Evolutionary conservation across 2,888 invertebrate genomes (phyloP).

Genomic region (Aleiodes leptofemur): DNA sequence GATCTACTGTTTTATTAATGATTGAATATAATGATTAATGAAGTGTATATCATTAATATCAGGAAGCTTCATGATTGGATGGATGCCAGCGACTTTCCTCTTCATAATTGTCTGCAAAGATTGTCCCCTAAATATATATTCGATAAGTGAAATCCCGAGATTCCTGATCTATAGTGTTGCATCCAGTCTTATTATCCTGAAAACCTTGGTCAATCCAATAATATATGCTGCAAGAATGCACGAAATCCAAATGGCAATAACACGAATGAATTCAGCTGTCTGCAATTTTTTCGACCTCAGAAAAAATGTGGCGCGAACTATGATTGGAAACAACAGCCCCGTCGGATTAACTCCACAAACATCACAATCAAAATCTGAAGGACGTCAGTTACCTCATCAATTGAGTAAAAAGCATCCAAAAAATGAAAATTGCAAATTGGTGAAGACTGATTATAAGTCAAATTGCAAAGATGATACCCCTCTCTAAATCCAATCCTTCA

Average conservation of each 20-base stretch:
- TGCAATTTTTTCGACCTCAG: slow-evolving; percentile 53
- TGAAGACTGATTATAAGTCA: slow-evolving; percentile 43
- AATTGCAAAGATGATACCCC: slow-evolving; percentile 46
- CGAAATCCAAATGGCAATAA: slow-evolving; percentile 78
- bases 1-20: slow-evolving; percentile 5
- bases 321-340: slow-evolving; percentile 60
- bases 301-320: slow-evolving; percentile 62
- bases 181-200: slow-evolving; percentile 79
- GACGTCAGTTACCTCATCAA: slow-evolving; percentile 43
- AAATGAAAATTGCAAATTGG: slow-evolving; percentile 49
- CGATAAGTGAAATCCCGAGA: slow-evolving; percentile 51
- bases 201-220: slow-evolving; percentile 81
- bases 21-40: neutral
- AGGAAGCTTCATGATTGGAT: slow-evolving; percentile 77
- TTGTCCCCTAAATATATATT: slow-evolving; percentile 66
- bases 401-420: slow-evolving; percentile 42
- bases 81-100: slow-evolving; percentile 80
- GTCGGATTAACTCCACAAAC: slow-evolving; percentile 46
- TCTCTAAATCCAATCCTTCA: slow-evolving; percentile 43
- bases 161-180: slow-evolving; percentile 69
- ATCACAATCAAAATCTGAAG: slow-evolving; percentile 45
- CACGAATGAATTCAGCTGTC: slow-evolving; percentile 72
- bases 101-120: slow-evolving; percentile 79
- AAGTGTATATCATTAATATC: neutral
- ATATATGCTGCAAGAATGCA: slow-evolving; percentile 82